A percentile compares a stretch with the other conserved stretches of the same genome.
These are phyloP conservation scores for Drosophila takahashii DNA, from an alignment of 1,140 invertebrate genomes.

Conservation along the genomic window DNA sequence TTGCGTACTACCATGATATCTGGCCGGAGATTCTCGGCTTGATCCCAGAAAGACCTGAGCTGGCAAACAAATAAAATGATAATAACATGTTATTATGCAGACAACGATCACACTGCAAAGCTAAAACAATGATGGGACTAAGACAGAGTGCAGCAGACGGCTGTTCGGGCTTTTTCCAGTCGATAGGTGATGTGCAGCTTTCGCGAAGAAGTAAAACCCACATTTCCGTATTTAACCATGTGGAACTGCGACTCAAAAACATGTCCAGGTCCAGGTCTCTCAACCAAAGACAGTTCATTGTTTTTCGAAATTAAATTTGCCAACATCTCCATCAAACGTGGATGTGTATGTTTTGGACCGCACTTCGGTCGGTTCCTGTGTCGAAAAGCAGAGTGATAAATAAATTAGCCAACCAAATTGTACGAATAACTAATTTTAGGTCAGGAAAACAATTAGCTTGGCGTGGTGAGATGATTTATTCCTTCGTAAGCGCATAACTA, in stretches of 20 bases:
- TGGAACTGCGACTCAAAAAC: constrained; percentile 56
- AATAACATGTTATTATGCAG: constrained; percentile 75
- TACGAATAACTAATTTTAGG: constrained; percentile 34
- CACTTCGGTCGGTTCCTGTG: neutral
- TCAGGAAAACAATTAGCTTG: constrained; percentile 20
- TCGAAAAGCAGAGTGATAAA: constrained; percentile 22
- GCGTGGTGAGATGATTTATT: constrained; percentile 34
- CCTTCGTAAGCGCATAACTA: constrained; percentile 15
- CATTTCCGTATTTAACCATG: constrained; percentile 63
- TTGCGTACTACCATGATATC: constrained; percentile 6
- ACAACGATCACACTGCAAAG: constrained; percentile 56
- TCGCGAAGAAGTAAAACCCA: constrained; percentile 47
- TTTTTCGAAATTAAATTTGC: constrained; percentile 49
- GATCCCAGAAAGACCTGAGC: constrained; percentile 36
- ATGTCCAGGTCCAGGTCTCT: constrained; percentile 32
- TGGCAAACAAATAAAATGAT: constrained; percentile 76
- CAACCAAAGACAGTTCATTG: constrained; percentile 46
- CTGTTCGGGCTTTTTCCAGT: constrained; percentile 20
- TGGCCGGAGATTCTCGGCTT: constrained; percentile 15
- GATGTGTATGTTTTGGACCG: neutral
- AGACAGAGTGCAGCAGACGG: constrained; percentile 34
- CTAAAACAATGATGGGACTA: constrained; percentile 69
- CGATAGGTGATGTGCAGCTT: constrained; percentile 48
- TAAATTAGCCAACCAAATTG: constrained; percentile 15
- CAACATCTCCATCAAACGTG: constrained; percentile 38